Conservation (phyloP, 2,797 vertebrate genomes). For the Cheirogaleus major region DNA sequence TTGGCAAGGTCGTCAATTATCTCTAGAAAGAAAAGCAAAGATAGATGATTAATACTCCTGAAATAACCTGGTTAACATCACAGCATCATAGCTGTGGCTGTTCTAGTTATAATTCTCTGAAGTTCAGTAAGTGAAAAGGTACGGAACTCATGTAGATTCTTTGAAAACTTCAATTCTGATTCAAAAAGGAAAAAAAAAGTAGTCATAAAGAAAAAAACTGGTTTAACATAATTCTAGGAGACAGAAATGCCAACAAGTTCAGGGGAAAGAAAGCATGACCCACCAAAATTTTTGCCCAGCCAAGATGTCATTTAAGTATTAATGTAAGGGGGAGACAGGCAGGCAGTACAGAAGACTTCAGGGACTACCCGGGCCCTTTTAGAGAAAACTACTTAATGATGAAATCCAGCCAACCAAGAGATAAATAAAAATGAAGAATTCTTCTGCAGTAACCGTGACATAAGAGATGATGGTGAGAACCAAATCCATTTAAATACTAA, state of each 20-base stretch:
- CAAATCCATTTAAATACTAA: not conserved
- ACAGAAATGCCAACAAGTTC: not conserved
- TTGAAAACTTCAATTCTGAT: not conserved
- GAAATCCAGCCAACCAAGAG: not conserved
- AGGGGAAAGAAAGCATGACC: not conserved
- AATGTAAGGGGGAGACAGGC: not conserved
- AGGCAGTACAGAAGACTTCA: not conserved
- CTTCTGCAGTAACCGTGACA: not conserved
- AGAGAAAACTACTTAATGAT: not conserved
- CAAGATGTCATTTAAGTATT: not conserved
- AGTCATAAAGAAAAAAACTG: not conserved
- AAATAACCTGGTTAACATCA: not conserved
- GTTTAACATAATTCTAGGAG: not conserved
- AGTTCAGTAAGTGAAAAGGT: not conserved
- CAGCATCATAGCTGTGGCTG: not conserved
- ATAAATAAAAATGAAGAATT: not conserved
- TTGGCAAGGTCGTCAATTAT: constrained; percentile 96
- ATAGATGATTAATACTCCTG: not conserved
- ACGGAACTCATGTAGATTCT: not conserved
- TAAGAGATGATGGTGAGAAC: not conserved
- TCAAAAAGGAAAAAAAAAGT: not conserved
- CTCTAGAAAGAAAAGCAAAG: constrained; percentile 86
- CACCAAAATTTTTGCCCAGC: not conserved
- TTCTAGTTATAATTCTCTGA: not conserved
- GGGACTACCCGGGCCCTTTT: not conserved